Base-by-base conservation (phyloP, 2,888 invertebrate species). In the Clanis bilineata region DNA sequence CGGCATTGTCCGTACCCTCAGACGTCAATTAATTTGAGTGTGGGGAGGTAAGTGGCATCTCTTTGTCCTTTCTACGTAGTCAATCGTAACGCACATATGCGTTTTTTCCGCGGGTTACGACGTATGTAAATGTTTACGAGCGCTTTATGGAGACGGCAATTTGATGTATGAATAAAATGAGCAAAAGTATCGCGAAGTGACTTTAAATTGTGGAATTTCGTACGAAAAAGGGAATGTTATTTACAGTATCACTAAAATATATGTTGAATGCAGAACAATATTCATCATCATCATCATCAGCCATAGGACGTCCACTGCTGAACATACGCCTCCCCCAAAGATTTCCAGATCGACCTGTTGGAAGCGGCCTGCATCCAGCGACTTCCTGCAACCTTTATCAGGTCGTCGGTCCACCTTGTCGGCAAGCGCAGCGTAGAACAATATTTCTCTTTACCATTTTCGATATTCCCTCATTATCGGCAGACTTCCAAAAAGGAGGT, bases 1-100 rank as follows among this genome's bases (percentile, higher is more conserved):
- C 45, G 23, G 66, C 63, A 68, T 70, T 69, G 66, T 69, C 66
- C 56, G 60, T 65, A 65, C 28, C 58, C 67, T 67, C 70, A 69
- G 73, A 71, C 71, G 69, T 69, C 74, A 76, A 74, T 76, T 76
- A 74, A 74, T 74, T 70, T 68, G 68, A 68, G 72, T 66, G 69
- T 61, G 62, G 70, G 69, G 66, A 66, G 65, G 69, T 60, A 64
- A 70, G 69, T 62, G 64, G 63, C 60, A 61, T 58, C 56, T 18
- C 15, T 47, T 51, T 51, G 28, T 51, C 2, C 22, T 28, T 32
- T 4, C 9, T 28, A 18, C 10, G 18, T 28, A 2, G 32, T 18
- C 18, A 18, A 51, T 51, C 32, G 51, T 32, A 18, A n/a, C n/a
- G 18, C 15, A 18, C 41, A 41, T 41, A 32, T 32, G 51, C 32